These are phyloP conservation scores for Microcaecilia unicolor DNA, from an alignment of 2,797 vertebrate species.

Conservation along the genomic window DNA sequence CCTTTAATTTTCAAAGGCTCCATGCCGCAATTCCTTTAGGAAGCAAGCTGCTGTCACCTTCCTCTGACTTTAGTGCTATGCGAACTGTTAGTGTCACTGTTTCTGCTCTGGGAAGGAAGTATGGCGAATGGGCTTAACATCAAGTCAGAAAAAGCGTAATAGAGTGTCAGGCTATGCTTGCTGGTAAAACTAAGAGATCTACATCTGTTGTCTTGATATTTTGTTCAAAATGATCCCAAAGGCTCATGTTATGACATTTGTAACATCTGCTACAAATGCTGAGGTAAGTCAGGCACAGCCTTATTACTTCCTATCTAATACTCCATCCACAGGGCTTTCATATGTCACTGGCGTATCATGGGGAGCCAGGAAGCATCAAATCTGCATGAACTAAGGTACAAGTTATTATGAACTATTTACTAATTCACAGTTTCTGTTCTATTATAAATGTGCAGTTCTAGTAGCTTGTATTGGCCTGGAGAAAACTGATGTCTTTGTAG, in stretches of 20 bases:
- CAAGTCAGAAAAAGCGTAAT: conserved; percentile 26
- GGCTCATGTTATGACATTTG: conserved; percentile 49
- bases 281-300: conserved; percentile 49
- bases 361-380: conserved; percentile 10
- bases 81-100: conserved; percentile 9
- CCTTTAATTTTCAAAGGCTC: conserved; percentile 16
- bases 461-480: too few species aligned
- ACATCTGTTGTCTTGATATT: conserved; percentile 34
- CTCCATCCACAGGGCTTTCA: conserved; percentile 37
- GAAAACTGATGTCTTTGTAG: too few species aligned
- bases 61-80: conserved; percentile 4
- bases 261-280: conserved; percentile 49
- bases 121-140: conserved; percentile 23
- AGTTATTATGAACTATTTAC: conserved; percentile 19
- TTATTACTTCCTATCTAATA: conserved; percentile 48
- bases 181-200: conserved; percentile 36
- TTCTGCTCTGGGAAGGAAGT: conserved; percentile 12
- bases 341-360: conserved; percentile 16
- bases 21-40: conserved; percentile 15
- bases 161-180: conserved; percentile 28
- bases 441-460: too few species aligned
- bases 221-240: conserved; percentile 35
- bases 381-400: conserved; percentile 16
- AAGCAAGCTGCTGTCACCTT: neutral
- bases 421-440: too few species aligned